Evolutionary conservation across 2,888 invertebrate species (phyloP).

Genomic region (Zygogramma bicolorata): DNA sequence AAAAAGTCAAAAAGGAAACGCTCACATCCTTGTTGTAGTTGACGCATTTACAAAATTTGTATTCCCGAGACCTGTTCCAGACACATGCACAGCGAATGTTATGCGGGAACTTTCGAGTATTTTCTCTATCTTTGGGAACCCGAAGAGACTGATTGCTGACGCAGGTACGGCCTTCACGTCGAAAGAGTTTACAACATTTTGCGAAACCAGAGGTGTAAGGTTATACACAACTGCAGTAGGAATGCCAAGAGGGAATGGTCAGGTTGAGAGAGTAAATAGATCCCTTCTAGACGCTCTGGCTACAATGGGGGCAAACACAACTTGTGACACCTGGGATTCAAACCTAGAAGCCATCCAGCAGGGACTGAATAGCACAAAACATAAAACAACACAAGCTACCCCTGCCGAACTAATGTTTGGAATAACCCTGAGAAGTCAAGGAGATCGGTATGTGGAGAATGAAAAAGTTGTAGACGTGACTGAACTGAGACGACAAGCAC

Average conservation of each 20-base stretch:
- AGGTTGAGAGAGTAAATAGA: slow-evolving; percentile 51
- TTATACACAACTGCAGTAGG: slow-evolving; percentile 45
- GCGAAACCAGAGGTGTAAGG: slow-evolving; percentile 52
- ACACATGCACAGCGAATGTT: slow-evolving; percentile 53
- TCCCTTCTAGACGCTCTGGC: slow-evolving; percentile 41
- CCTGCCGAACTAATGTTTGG: slow-evolving; percentile 12
- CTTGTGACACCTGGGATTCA: slow-evolving; percentile 50
- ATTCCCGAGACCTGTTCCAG: slow-evolving; percentile 47
- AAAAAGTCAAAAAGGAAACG: background rate
- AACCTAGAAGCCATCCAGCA: slow-evolving; percentile 43
- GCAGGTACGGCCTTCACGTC: slow-evolving; percentile 55
- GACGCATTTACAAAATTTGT: background rate
- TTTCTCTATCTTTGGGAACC: slow-evolving; percentile 54
- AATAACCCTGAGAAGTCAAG: background rate
- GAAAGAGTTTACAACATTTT: slow-evolving; percentile 55
- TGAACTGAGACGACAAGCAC: background rate
- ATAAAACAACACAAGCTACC: slow-evolving; percentile 18
- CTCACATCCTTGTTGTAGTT: background rate
- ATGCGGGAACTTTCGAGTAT: slow-evolving; percentile 53
- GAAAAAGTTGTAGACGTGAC: background rate
- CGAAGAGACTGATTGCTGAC: slow-evolving; percentile 58
- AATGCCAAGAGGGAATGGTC: slow-evolving; percentile 57
- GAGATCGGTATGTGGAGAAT: background rate
- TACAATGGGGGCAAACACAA: slow-evolving; percentile 43
- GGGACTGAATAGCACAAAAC: slow-evolving; percentile 46